Evolutionary conservation across 1,140 invertebrate genomes (phyloP).

Genomic region (Campoletis sonorensis): DNA sequence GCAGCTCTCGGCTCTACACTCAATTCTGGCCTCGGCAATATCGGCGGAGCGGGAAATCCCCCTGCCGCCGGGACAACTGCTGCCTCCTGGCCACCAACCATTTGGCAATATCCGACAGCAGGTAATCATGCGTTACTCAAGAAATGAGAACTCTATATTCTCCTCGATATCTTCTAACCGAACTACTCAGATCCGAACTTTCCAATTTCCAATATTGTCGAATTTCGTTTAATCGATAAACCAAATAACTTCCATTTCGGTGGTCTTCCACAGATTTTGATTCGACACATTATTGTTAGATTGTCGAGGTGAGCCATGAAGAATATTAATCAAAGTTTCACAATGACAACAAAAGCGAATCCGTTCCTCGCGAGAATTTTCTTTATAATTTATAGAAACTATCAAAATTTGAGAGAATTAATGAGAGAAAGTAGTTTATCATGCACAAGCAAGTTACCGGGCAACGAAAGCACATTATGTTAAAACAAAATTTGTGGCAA

Average conservation of each 20-base stretch:
- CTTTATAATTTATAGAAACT: neutral
- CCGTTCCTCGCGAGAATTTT: neutral
- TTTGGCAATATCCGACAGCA: conserved; percentile 83
- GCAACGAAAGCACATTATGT: too few relatives aligned
- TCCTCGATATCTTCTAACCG: neutral
- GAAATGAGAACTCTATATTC: neutral
- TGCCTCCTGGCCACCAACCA: conserved; percentile 77
- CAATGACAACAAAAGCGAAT: neutral
- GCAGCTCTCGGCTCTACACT: conserved; percentile 73
- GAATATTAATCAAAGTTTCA: too few relatives aligned
- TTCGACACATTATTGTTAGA: too few relatives aligned
- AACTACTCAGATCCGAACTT: too few relatives aligned
- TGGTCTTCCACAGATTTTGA: too few relatives aligned
- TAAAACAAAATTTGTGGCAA: too few relatives aligned
- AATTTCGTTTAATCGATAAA: too few relatives aligned
- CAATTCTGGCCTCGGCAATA: conserved; percentile 76
- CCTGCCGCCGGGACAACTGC: conserved; percentile 66
- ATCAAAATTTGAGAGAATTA: neutral
- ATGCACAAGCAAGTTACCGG: too few relatives aligned
- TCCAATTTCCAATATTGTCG: too few relatives aligned
- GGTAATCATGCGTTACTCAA: conserved; percentile 74
- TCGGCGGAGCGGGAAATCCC: conserved; percentile 72
- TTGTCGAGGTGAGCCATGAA: too few relatives aligned
- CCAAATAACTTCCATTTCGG: too few relatives aligned
- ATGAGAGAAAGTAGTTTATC: neutral